A percentile compares a stretch with the other conserved stretches of the same genome.
These are phyloP conservation scores for Cichlasoma orientale DNA, from an alignment of 2,797 vertebrate species.

Conservation along the genomic window DNA sequence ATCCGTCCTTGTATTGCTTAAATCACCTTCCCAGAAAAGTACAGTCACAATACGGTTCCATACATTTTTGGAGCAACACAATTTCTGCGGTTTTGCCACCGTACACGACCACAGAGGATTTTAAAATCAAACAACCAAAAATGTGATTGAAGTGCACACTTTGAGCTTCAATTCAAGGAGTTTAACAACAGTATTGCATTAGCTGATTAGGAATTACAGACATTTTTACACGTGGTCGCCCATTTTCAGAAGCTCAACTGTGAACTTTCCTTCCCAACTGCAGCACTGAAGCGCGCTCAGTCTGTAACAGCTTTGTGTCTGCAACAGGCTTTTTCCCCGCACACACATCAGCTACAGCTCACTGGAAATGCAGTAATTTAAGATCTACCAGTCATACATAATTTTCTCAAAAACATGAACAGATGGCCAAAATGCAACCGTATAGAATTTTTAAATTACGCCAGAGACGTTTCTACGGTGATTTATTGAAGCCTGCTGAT, in stretches of 20 bases:
- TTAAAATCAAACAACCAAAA: neutral
- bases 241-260: too few species aligned
- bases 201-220: too few species aligned
- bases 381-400: conserved; percentile 2
- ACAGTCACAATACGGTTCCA: too few species aligned
- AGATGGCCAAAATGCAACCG: neutral
- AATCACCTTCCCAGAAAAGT: neutral
- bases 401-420: neutral
- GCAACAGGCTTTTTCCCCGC: neutral
- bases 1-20: neutral
- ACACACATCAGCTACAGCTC: neutral
- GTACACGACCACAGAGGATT: too few species aligned
- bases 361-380: neutral
- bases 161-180: neutral
- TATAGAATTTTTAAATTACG: neutral
- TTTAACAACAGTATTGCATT: too few species aligned
- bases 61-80: too few species aligned
- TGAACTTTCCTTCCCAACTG: neutral
- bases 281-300: neutral
- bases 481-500: neutral
- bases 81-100: too few species aligned
- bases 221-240: too few species aligned
- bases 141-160: neutral
- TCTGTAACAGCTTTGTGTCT: neutral
- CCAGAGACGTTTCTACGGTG: neutral